A percentile compares a stretch with the other conserved stretches of the same genome.
These are phyloP conservation scores for Silvanus unidentatus DNA, from an alignment of 2,888 invertebrate genomes.

Conservation along the genomic window DNA sequence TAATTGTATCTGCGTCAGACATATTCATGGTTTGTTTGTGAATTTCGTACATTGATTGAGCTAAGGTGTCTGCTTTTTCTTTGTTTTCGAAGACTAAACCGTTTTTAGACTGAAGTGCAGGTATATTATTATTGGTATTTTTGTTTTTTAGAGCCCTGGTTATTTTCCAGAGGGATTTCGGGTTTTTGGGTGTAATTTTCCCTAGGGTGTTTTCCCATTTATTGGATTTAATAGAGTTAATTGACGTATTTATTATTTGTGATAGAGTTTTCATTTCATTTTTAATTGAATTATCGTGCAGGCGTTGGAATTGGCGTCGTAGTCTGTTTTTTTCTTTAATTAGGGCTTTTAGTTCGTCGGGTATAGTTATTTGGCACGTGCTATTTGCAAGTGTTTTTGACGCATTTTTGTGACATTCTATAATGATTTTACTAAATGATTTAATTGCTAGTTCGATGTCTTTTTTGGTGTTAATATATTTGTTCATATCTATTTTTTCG, in stretches of 20 bases:
- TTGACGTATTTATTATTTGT: not conserved
- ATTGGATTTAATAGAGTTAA: not conserved
- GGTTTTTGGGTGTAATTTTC: not conserved
- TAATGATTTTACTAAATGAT: no score
- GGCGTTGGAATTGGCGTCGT: not conserved
- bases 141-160: not conserved
- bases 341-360: not conserved
- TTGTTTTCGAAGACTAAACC: not conserved
- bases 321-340: slow-evolving; percentile 1
- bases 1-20: no score
- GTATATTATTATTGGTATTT: not conserved
- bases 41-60: not conserved
- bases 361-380: no score
- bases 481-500: no score
- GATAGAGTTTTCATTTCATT: no score
- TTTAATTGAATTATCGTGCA: not conserved
- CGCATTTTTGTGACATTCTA: no score
- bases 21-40: no score
- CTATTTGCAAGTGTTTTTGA: no score
- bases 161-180: slow-evolving; percentile 2
- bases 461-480: no score
- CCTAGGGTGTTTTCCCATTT: not conserved
- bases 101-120: slow-evolving; percentile 1
- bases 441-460: no score
- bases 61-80: slow-evolving; percentile 2